A percentile compares a stretch with the other conserved stretches of the same genome.
These are phyloP conservation scores for Aleadryas rufinucha DNA, from an alignment of 2,113 vertebrate genomes.

Conservation along the genomic window DNA sequence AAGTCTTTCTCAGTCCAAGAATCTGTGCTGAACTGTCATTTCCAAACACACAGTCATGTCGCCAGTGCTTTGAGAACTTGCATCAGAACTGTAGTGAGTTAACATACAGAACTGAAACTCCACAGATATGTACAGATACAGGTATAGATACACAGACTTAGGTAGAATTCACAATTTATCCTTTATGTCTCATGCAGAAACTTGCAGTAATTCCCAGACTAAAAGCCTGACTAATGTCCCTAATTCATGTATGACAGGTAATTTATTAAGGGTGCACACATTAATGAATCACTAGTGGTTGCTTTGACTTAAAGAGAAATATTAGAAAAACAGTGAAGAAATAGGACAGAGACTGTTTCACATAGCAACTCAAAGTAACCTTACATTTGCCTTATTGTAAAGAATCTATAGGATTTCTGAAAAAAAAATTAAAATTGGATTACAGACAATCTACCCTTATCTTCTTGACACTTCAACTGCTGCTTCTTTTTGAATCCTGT, in stretches of 20 bases:
- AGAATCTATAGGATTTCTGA: not conserved
- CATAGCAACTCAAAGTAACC: not conserved
- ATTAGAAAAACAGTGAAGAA: not conserved
- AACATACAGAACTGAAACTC: not conserved
- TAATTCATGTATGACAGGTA: not conserved
- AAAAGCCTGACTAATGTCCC: conserved; percentile 34
- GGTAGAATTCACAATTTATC: not conserved
- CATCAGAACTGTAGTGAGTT: not conserved
- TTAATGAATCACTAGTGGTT: conserved; percentile 10
- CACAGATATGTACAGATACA: not conserved
- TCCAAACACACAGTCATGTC: not conserved
- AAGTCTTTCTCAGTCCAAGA: not conserved
- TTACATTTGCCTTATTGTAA: not conserved
- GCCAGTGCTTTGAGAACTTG: not conserved
- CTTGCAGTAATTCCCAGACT: not conserved
- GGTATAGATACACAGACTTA: not conserved
- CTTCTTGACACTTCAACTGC: not conserved
- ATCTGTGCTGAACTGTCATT: not conserved
- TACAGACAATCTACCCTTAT: not conserved
- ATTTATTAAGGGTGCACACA: not conserved
- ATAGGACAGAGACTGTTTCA: not conserved
- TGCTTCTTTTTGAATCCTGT: not conserved
- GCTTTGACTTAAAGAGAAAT: conserved; percentile 7
- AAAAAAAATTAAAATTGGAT: not conserved
- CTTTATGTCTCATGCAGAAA: not conserved